A percentile compares a stretch with the other conserved stretches of the same genome.
Conservation (phyloP, 2,113 vertebrate species). For the Ochotona curzoniae region DNA sequence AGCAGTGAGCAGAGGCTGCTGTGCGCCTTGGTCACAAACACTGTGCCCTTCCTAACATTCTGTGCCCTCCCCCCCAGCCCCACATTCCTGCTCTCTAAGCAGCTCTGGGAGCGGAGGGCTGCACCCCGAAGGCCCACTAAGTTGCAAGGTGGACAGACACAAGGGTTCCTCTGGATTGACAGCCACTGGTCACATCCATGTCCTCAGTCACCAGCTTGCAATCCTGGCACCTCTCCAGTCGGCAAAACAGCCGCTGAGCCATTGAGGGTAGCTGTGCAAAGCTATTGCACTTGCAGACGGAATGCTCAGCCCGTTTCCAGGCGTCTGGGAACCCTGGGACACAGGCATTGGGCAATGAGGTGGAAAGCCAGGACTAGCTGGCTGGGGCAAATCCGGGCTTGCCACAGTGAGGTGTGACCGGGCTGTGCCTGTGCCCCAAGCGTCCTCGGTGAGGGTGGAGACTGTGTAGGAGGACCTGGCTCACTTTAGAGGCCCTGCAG, state of each 20-base stretch:
- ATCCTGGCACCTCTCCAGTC: neutral
- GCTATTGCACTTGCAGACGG: neutral
- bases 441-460: neutral
- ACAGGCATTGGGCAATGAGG: neutral
- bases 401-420: rapidly evolving
- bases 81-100: neutral
- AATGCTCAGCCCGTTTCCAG: neutral
- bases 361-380: neutral
- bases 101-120: neutral
- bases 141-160: neutral
- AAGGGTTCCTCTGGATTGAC: neutral
- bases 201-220: neutral
- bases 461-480: neutral
- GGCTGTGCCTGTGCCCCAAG: neutral
- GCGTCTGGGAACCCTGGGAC: neutral
- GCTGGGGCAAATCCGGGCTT: neutral
- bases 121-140: neutral
- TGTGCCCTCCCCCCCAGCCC: too few relatives aligned
- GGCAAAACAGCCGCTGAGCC: neutral
- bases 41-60: neutral
- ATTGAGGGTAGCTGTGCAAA: neutral
- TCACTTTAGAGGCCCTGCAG: neutral
- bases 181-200: neutral
- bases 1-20: neutral
- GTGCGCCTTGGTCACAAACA: neutral